phyloP scores from a whole-genome alignment of 1,140 invertebrate species.

The Trichogramma pretiosum region DNA sequence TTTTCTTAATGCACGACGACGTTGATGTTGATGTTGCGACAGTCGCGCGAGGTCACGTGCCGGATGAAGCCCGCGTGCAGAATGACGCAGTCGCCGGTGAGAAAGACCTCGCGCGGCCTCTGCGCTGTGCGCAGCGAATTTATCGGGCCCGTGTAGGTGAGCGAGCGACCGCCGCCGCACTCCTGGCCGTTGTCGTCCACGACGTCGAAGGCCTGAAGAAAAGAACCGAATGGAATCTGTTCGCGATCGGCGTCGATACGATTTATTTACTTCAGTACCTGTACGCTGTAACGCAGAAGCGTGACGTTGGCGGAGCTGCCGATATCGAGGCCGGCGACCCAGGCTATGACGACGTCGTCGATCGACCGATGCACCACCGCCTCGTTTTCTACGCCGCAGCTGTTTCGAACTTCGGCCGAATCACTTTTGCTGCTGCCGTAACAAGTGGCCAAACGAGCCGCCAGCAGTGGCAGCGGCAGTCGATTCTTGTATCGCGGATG shows the following conservation, averaged over 20 bases:
- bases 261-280: slow-evolving; percentile 24
- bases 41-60: slow-evolving; percentile 33
- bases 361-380: too few species aligned
- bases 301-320: slow-evolving; percentile 23
- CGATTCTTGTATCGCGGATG: slow-evolving; percentile 36
- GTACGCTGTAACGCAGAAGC: slow-evolving; percentile 36
- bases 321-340: slow-evolving; percentile 38
- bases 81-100: slow-evolving; percentile 38
- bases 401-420: slow-evolving; percentile 19
- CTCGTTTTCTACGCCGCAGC: too few species aligned
- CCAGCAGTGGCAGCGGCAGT: slow-evolving; percentile 34
- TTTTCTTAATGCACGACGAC: slow-evolving; percentile 32
- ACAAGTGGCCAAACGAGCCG: slow-evolving; percentile 33
- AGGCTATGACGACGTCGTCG: slow-evolving; percentile 36
- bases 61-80: slow-evolving; percentile 36
- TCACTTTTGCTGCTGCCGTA: too few species aligned
- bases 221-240: too few species aligned
- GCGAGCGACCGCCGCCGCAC: too few species aligned
- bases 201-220: too few species aligned
- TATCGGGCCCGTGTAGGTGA: slow-evolving; percentile 38
- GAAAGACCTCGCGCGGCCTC: slow-evolving; percentile 32
- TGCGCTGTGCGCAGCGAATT: slow-evolving; percentile 35
- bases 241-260: too few species aligned
- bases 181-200: too few species aligned
- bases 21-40: slow-evolving; percentile 35